phyloP scores from a whole-genome alignment of 2,888 invertebrate species.

The Lomographa bimaculata region DNA sequence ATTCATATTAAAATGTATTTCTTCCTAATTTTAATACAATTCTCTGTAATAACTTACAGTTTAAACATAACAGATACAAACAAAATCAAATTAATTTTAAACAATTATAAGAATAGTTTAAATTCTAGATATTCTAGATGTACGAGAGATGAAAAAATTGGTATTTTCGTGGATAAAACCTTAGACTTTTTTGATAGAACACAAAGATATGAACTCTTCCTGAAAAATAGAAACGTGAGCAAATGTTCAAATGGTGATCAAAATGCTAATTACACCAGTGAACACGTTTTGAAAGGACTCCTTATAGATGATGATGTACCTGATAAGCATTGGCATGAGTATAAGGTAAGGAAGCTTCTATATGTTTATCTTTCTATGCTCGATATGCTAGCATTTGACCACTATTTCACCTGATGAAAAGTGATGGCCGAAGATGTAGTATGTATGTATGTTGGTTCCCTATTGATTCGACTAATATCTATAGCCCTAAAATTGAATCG shows the following conservation, averaged over 20 bases:
- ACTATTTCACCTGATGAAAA: too few relatives aligned
- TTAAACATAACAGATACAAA: constrained; percentile 45
- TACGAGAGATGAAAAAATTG: constrained; percentile 29
- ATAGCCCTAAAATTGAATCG: too few relatives aligned
- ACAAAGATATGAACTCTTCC: constrained; percentile 46
- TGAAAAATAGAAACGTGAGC: constrained; percentile 48
- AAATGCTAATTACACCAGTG: constrained; percentile 38
- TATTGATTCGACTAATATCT: too few relatives aligned
- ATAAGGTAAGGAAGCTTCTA: constrained; percentile 65
- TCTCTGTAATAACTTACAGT: constrained; percentile 37
- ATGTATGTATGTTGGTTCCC: too few relatives aligned
- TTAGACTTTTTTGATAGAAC: constrained; percentile 47
- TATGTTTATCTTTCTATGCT: too few relatives aligned
- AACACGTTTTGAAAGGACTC: constrained; percentile 52
- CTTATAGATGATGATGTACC: constrained; percentile 53
- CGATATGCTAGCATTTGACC: too few relatives aligned
- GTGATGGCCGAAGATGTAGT: too few relatives aligned
- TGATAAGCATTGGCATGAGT: constrained; percentile 65
- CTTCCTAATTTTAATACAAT: constrained; percentile 42
- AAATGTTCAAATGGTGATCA: constrained; percentile 40
- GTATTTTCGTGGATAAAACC: constrained; percentile 42
- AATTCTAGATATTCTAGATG: constrained; percentile 37
- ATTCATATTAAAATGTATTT: too few relatives aligned
- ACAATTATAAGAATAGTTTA: constrained; percentile 36
- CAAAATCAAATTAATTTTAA: constrained; percentile 44